phyloP scores from a whole-genome alignment of 2,888 invertebrate genomes.

The Aleiodes leptofemur region DNA sequence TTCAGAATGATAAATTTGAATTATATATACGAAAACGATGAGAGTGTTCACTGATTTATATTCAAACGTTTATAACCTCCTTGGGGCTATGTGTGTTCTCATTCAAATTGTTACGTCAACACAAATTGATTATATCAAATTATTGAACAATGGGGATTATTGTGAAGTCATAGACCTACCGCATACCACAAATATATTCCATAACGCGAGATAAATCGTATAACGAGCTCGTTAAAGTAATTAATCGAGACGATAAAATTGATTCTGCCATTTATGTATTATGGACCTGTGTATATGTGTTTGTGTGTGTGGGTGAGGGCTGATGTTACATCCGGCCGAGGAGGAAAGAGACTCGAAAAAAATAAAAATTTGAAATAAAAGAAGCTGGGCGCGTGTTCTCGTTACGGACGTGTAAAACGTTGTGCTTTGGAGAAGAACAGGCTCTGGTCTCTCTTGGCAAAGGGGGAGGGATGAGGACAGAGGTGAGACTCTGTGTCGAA shows the following conservation, averaged over 20 bases:
- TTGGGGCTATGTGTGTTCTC: background rate
- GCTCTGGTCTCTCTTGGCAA: background rate
- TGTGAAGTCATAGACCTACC: slow-evolving; percentile 22
- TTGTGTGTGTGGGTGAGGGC: background rate
- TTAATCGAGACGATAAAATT: slow-evolving; percentile 31
- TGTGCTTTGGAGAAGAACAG: background rate
- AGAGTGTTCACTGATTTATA: slow-evolving; percentile 25
- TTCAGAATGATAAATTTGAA: slow-evolving; percentile 31
- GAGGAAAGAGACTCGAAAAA: slow-evolving; percentile 24
- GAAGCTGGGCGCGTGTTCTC: slow-evolving; percentile 32
- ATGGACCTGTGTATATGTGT: background rate
- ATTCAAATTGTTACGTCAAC: slow-evolving; percentile 21
- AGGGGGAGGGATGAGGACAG: slow-evolving; percentile 10
- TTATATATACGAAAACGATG: slow-evolving; percentile 26
- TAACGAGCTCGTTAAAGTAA: slow-evolving; percentile 36
- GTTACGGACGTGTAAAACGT: slow-evolving; percentile 35
- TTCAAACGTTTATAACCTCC: background rate
- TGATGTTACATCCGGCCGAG: slow-evolving; percentile 23
- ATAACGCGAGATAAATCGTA: slow-evolving; percentile 35
- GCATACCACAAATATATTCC: slow-evolving; percentile 24
- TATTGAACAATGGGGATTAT: slow-evolving; percentile 24
- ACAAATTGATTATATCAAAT: slow-evolving; percentile 11
- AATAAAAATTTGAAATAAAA: slow-evolving; percentile 4
- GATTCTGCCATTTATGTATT: slow-evolving; percentile 7
- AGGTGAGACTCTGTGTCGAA: slow-evolving; percentile 33